Conservation (phyloP, 2,113 vertebrate genomes). For the Paraplagusia blochii region DNA sequence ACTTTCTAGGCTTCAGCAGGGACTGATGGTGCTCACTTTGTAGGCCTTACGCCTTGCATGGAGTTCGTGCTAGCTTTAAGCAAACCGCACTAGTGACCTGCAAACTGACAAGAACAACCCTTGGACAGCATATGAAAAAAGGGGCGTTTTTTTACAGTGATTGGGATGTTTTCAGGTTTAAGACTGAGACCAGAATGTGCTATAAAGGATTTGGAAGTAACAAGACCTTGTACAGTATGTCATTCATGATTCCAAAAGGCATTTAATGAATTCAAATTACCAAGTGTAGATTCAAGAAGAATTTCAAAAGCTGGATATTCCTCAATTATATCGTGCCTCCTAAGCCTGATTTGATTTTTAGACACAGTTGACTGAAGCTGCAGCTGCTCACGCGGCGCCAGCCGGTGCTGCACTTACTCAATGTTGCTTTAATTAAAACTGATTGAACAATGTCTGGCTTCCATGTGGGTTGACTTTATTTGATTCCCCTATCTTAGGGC, state of each 20-base stretch:
- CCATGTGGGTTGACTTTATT: constrained; percentile 7
- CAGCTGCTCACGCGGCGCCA: constrained; percentile 14
- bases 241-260: too few relatives aligned
- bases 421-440: constrained; percentile 10
- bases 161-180: too few relatives aligned
- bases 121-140: too few relatives aligned
- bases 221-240: too few relatives aligned
- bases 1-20: constrained; percentile 5
- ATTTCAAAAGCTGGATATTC: constrained; percentile 17
- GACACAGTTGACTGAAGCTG: constrained; percentile 9
- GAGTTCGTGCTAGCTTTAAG: constrained; percentile 10
- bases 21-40: constrained; percentile 18
- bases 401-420: constrained; percentile 1
- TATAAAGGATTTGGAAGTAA: too few relatives aligned
- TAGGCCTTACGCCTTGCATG: constrained; percentile 6
- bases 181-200: too few relatives aligned
- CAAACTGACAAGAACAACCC: constrained; percentile 23
- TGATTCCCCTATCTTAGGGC: constrained; percentile 23
- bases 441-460: constrained; percentile 8
- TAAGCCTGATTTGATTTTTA: constrained; percentile 16
- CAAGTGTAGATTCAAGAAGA: neutral
- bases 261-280: too few relatives aligned
- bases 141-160: too few relatives aligned
- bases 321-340: constrained; percentile 16
- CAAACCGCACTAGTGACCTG: constrained; percentile 29